Evolutionary conservation across 2,888 invertebrate genomes (phyloP), one percentile per base, ranked within the genome.

Genomic region (Pachycephus smyrnensis): DNA sequence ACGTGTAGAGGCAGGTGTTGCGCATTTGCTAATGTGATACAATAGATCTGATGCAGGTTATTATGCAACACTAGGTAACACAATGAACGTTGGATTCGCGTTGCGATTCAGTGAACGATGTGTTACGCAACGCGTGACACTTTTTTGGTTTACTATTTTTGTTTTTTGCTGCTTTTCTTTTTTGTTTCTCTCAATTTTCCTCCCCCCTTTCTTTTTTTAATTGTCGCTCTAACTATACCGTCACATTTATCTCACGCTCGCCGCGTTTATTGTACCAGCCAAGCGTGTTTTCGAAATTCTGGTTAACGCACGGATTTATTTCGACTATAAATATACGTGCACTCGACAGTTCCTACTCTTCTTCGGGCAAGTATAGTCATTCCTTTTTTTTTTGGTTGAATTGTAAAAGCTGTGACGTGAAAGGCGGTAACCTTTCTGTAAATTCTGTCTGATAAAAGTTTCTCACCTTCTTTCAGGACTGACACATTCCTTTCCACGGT

Each of bases 1-100:
- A 79, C 75, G 76, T 76, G 73, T 80, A 80, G 9, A 55, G 55
- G 79, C 80, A 79, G 80, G 77, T 9, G 81, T 79, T 79, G 77
- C 79, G 75, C 76, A 80, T 80, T 79, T 76, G 77, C 81, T 81
- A 77, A 77, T 75, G 71, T 75, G 31, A 55, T 55, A 31, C 75
- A 69, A 69, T 55, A 23, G 55, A 55, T 23, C 55, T 55, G 55
- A 55, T 55, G 23, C 55, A 55, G 55, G 9, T 55, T 55, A 23
- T 55, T 55, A 55, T 23, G 55, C 55, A 55, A 55, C 55, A 9
- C 23, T 55, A 6, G 55, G 6, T 55, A 55, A 55, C 55, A 55
- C 9, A 55, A 55, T 23, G 23, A 55, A 55, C 9, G 23, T 9
- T 15, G 55, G 23, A 23, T 55, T 55, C 23, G 23, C 15, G 55